A percentile compares a stretch with the other conserved stretches of the same genome.
phyloP scores from a whole-genome alignment of 1,140 invertebrate genomes.

The Neoseiulus cucumeris region DNA sequence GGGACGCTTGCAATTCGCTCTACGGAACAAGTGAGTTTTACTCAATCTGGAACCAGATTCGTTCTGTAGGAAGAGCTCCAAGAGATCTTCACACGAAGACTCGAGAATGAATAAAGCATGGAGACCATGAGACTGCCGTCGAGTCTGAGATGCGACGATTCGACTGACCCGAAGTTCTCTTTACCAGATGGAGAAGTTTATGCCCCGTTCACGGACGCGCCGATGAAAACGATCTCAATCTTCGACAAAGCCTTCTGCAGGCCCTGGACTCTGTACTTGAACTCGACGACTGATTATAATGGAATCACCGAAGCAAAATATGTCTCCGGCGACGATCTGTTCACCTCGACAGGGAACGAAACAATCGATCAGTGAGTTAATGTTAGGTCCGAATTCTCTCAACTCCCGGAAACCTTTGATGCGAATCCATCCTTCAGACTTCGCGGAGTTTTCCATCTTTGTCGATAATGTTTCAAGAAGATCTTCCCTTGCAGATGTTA shows the following conservation, averaged over 20 bases:
- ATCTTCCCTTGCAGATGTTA: neutral
- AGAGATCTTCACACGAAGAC: neutral
- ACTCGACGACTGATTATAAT: neutral
- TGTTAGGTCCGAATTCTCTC: too few relatives aligned
- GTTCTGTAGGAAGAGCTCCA: neutral
- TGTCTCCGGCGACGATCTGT: neutral
- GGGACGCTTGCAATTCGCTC: neutral
- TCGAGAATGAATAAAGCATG: neutral
- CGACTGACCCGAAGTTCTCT: neutral
- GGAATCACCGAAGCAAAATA: neutral
- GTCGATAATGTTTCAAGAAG: neutral
- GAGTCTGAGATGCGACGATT: neutral
- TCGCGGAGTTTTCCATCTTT: too few relatives aligned
- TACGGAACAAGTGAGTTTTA: neutral
- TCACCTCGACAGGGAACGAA: neutral
- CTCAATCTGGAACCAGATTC: neutral
- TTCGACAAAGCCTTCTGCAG: neutral
- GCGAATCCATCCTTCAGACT: too few relatives aligned
- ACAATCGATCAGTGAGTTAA: neutral
- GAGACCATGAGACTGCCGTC: neutral
- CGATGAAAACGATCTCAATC: neutral
- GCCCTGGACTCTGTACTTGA: neutral
- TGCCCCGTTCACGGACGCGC: neutral
- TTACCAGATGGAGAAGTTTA: neutral
- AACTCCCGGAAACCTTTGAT: too few relatives aligned